These are phyloP conservation scores for Desmodus rotundus DNA, from an alignment of 2,113 vertebrate species.

Conservation along the genomic window DNA sequence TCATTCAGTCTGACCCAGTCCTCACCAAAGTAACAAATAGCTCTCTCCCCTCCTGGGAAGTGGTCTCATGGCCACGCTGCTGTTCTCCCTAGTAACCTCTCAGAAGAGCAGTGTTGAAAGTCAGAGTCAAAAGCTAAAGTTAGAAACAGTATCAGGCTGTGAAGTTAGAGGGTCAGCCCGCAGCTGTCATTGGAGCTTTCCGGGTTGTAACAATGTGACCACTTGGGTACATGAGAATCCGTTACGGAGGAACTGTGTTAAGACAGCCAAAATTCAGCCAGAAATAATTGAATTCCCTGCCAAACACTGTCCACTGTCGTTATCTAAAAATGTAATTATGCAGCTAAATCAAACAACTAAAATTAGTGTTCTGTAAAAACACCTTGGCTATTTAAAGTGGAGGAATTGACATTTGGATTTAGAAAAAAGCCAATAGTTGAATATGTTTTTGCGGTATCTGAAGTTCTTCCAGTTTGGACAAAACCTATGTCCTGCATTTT, in stretches of 20 bases:
- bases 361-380: conserved; percentile 77
- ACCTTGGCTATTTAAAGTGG: conserved; percentile 55
- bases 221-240: conserved; percentile 72
- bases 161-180: conserved; percentile 53
- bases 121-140: conserved; percentile 73
- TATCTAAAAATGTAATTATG: conserved; percentile 81
- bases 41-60: neutral
- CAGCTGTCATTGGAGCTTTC: conserved; percentile 61
- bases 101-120: conserved; percentile 47
- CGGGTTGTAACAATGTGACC: conserved; percentile 14
- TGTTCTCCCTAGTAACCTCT: conserved; percentile 46
- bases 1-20: neutral
- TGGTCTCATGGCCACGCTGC: neutral
- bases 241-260: conserved; percentile 77
- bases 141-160: conserved; percentile 64
- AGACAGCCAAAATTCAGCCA: conserved; percentile 73
- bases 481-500: neutral
- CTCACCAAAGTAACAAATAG: neutral
- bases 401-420: conserved; percentile 54
- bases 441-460: neutral
- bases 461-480: neutral
- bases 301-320: conserved; percentile 76
- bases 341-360: conserved; percentile 77
- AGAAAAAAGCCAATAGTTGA: conserved; percentile 49
- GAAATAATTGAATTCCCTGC: conserved; percentile 81